Percentiles rank a stretch among this genome's conserved stretches.
Evolutionary conservation across 2,888 invertebrate species (phyloP).

Genomic region (Pristionchus entomophagus): DNA sequence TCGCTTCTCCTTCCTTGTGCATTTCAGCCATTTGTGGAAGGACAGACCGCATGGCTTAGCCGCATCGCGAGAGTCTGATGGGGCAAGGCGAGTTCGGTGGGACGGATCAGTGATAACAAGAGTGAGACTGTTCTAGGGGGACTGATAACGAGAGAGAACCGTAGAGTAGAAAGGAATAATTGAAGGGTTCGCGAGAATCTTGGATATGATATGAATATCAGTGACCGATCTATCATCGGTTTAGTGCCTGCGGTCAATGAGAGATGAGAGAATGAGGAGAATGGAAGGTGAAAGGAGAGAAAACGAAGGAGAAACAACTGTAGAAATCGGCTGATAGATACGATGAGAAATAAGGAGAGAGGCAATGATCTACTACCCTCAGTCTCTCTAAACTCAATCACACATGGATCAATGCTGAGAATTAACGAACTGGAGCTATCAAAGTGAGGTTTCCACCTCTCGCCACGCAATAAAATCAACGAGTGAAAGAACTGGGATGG

Average conservation of each 20-base stretch:
- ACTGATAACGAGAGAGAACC: neutral
- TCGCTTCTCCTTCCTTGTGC: slow-evolving; percentile 18
- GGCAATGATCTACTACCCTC: neutral
- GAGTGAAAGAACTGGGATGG: neutral
- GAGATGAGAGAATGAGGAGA: neutral
- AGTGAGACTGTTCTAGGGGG: neutral
- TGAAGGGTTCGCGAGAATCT: neutral
- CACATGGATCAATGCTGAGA: neutral
- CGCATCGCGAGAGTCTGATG: neutral
- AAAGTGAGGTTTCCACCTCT: neutral
- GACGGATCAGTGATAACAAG: neutral
- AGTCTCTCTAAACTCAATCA: neutral
- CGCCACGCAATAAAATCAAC: neutral
- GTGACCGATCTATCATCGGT: slow-evolving; percentile 10
- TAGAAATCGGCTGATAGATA: neutral
- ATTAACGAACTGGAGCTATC: neutral
- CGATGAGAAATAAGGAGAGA: neutral
- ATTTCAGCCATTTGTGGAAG: slow-evolving; percentile 16
- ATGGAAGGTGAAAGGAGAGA: slow-evolving; percentile 22
- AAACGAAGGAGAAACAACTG: slow-evolving; percentile 26
- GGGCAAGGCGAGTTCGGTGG: neutral
- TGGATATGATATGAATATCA: neutral
- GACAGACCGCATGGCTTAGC: neutral
- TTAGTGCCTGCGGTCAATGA: slow-evolving; percentile 13
- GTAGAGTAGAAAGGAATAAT: neutral